Evolutionary conservation across 2,113 vertebrate genomes (phyloP).

Genomic region (Echinops telfairi): DNA sequence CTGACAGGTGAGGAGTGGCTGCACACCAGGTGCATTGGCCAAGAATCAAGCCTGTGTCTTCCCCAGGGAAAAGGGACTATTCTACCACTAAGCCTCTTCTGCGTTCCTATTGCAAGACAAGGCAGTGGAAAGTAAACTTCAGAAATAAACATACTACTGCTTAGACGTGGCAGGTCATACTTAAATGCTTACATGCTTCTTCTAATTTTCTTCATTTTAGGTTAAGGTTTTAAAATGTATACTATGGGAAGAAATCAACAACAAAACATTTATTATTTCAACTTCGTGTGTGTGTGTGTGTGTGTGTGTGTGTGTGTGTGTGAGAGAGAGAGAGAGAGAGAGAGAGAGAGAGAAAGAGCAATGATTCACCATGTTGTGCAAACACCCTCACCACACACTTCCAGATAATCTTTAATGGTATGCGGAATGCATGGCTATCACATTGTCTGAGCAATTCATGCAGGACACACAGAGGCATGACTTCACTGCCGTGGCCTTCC

Average conservation of each 20-base stretch:
- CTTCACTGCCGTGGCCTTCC: not conserved
- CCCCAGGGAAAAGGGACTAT: not conserved
- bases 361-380: not conserved
- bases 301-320: not conserved
- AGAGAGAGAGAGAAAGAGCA: too few relatives aligned
- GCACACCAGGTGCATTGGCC: not conserved
- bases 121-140: not conserved
- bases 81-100: not conserved
- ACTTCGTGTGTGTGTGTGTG: not conserved
- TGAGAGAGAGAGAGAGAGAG: too few relatives aligned
- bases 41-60: not conserved
- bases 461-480: not conserved
- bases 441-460: not conserved
- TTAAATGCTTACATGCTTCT: not conserved
- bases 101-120: not conserved
- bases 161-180: not conserved
- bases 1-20: not conserved
- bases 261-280: not conserved
- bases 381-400: not conserved
- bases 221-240: not conserved
- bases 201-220: not conserved
- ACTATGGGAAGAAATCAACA: not conserved
- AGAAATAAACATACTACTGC: not conserved
- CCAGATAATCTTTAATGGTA: not conserved
- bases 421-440: not conserved